Evolutionary conservation across 2,113 vertebrate species (phyloP), one percentile per base, ranked within the genome.

Genomic region (Sylvicapra grimmia): DNA sequence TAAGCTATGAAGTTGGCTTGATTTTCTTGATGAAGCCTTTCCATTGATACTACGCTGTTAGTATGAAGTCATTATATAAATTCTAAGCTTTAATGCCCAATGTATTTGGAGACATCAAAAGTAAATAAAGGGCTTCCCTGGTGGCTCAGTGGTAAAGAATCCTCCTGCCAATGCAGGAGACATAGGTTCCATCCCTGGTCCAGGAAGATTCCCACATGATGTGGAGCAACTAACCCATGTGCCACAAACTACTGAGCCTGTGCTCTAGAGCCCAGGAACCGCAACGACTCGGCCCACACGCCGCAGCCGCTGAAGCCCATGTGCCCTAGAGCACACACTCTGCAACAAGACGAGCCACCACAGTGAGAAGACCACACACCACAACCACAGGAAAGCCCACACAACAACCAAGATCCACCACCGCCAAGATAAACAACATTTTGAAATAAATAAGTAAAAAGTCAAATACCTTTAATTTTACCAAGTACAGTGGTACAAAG

Each of bases 11-110:
- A 44, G 40, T 44, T 44, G 21, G 10, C 61, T 89, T 86, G 27
- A 61, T 82, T 93, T 95, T 79, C 80, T 93, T 68, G 16, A 36
- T 72, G 91, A 95, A 61, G 59, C 29, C 44, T 47, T 96, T 92
- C 56, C 80, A 77, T 11, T 8, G n/a, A 79, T 11, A 91, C 14
- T 47, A 25, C 27, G 63, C 19, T 58, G 33, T 92, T 86, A 89
- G 40, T 8, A 29, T 58, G 56, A 93, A 86, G 65, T 65, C 65
- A n/a, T 56, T 72, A 84, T 27, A 49, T 21, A 89, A 27, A 90
- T 2, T 56, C 58, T 86, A 58, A 93, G 27, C 11, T 87, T 87
- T 79, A 89, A 58, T 53, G 44, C 23, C 14, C 51, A 89, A 44
- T 44, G 79, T n/a, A 65, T 90, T 94, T 80, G 49, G 40, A 96